These are phyloP conservation scores for Sinodicranocentrus sp. DNA, from an alignment of 2,888 invertebrate genomes.

Conservation along the genomic window DNA sequence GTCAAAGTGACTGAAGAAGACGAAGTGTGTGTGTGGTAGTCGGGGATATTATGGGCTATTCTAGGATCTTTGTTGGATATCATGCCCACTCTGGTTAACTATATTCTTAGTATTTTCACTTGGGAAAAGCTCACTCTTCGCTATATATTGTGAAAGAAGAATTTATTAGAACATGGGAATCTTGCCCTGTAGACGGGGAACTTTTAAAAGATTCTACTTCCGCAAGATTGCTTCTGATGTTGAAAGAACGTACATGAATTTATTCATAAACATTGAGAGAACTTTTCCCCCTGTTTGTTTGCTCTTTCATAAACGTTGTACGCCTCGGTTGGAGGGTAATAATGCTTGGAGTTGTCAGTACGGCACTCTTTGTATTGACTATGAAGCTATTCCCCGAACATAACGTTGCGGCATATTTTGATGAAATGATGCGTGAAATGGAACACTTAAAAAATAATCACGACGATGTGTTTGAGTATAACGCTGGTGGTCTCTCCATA, in stretches of 20 bases:
- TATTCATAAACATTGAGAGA: constrained; percentile 27
- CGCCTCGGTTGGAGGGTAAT: too few relatives aligned
- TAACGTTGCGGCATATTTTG: background rate
- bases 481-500: too few relatives aligned
- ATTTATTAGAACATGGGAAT: constrained; percentile 51
- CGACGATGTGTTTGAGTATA: background rate
- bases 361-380: background rate
- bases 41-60: too few relatives aligned
- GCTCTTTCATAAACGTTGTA: too few relatives aligned
- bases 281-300: too few relatives aligned
- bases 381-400: background rate
- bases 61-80: too few relatives aligned
- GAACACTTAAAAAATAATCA: background rate
- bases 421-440: constrained; percentile 22
- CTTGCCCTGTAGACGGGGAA: background rate
- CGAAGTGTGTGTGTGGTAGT: background rate
- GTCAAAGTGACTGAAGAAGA: constrained; percentile 61
- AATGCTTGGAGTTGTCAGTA: background rate
- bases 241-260: constrained; percentile 25
- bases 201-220: constrained; percentile 31
- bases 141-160: constrained; percentile 6
- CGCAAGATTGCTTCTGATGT: constrained; percentile 28
- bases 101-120: too few relatives aligned
- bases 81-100: too few relatives aligned
- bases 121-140: too few relatives aligned